Percentiles rank a stretch among this genome's conserved stretches.
phyloP scores from a whole-genome alignment of 2,797 vertebrate species.

The Balearica regulorum region DNA sequence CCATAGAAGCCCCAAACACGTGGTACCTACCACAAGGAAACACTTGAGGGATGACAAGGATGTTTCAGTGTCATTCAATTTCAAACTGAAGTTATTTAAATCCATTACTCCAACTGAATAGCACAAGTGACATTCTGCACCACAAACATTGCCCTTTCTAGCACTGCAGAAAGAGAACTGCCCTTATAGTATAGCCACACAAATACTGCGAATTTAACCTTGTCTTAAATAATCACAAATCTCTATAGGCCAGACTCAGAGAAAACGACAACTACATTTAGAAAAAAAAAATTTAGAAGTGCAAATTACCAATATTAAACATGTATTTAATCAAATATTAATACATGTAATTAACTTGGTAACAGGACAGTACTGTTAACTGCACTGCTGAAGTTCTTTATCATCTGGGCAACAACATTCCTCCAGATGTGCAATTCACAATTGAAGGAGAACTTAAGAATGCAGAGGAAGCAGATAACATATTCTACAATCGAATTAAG shows the following conservation, averaged over 20 bases:
- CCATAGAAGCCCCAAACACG: neutral
- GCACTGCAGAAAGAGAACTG: neutral
- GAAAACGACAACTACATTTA: neutral
- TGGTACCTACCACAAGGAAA: neutral
- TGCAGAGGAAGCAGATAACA: constrained; percentile 76
- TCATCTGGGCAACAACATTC: constrained; percentile 35
- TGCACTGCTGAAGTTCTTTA: constrained; percentile 87
- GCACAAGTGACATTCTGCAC: neutral
- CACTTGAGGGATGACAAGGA: neutral
- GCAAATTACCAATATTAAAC: neutral
- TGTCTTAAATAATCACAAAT: neutral
- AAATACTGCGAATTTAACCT: neutral
- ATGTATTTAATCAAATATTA: neutral
- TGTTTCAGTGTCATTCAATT: neutral
- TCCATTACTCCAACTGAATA: neutral
- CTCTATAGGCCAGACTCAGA: neutral
- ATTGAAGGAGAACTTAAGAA: constrained; percentile 75
- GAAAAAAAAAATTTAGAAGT: neutral
- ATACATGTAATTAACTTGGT: neutral
- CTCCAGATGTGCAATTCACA: constrained; percentile 79
- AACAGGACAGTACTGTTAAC: constrained; percentile 58
- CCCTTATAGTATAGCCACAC: neutral
- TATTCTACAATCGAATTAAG: constrained; percentile 80
- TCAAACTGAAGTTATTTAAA: neutral
- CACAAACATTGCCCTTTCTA: neutral